Conservation (phyloP, 2,113 vertebrate species). For the Recurvirostra avosetta region DNA sequence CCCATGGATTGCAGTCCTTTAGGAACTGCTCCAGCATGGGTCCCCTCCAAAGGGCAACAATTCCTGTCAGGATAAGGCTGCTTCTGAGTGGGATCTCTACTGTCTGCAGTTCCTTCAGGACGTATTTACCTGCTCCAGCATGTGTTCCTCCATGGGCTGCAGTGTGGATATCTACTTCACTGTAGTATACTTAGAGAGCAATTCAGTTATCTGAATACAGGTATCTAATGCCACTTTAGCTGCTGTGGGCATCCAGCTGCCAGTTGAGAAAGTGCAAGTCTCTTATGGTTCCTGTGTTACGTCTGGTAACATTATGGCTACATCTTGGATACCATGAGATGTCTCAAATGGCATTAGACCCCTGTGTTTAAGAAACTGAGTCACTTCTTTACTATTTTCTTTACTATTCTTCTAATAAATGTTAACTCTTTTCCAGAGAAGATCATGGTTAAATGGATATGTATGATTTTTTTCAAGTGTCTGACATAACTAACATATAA, state of each 20-base stretch:
- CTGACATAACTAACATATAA: background rate
- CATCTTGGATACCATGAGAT: background rate
- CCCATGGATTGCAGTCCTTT: background rate
- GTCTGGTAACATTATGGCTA: background rate
- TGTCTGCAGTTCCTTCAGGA: background rate
- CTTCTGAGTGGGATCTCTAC: accelerated
- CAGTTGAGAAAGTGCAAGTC: background rate
- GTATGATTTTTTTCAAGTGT: background rate
- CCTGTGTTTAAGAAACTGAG: background rate
- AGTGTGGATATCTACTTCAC: background rate
- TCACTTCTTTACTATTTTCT: background rate
- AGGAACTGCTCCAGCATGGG: background rate
- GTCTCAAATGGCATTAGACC: background rate
- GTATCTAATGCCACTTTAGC: too few relatives aligned
- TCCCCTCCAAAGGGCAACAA: background rate
- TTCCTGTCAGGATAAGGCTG: background rate
- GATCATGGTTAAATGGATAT: background rate
- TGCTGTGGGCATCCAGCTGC: background rate
- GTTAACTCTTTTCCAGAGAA: background rate
- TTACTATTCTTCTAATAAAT: background rate
- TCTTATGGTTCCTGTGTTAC: background rate
- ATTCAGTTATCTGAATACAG: background rate
- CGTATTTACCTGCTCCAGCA: background rate
- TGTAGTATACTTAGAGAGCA: background rate
- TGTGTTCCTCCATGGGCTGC: background rate